Base-by-base conservation (phyloP, 2,888 invertebrate genomes). In the Pseudanteris insignis region DNA sequence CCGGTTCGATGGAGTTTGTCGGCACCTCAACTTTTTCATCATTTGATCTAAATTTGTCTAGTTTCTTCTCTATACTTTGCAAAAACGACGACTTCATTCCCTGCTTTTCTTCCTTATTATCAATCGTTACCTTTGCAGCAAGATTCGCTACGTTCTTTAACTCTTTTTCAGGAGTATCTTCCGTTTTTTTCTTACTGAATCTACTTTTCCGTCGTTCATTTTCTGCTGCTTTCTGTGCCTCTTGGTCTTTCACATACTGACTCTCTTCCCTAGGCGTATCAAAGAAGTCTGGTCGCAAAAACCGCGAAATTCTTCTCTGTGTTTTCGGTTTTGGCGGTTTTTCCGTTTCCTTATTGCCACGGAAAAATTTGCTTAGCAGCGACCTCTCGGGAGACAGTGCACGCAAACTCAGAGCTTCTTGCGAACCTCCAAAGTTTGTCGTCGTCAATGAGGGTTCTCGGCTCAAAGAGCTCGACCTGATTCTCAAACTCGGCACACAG, bases 261-360 rank as follows among this genome's bases (percentile, higher is more conserved):
- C 85, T 88, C 68, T 90, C 90, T 53, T 88, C 88, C 11, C 84
- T 78, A 5, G 87, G 85, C 1, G 87, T 81, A 64, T 91, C 90
- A 73, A 87, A 90, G 74, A 91, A 91, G 77, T 92, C 91, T 0
- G 91, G 89, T 18, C 91, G 84, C 53, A 92, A 80, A 78, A 91
- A 91, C 51, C 92, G 82, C 5, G 89, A 89, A 53, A 89, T 85
- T 62, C 88, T 84, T 38, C 87, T 85, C 47, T 84, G 84, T 24
- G 83, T 81, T 48, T 83, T 82, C 5, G 71, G 61, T 28, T 72
- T 74, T 1, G 60, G 50, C 1, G 65, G 47, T 12, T 66, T 70
- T 1, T 71, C 71, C 10, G 73, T 61, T 38, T 77, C 75, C 53
- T 82, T 80, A 43, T 82, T 82, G 15, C 83, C 81, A 7, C 83